phyloP scores from a whole-genome alignment of 2,888 invertebrate species.

The Agrilus mali region DNA sequence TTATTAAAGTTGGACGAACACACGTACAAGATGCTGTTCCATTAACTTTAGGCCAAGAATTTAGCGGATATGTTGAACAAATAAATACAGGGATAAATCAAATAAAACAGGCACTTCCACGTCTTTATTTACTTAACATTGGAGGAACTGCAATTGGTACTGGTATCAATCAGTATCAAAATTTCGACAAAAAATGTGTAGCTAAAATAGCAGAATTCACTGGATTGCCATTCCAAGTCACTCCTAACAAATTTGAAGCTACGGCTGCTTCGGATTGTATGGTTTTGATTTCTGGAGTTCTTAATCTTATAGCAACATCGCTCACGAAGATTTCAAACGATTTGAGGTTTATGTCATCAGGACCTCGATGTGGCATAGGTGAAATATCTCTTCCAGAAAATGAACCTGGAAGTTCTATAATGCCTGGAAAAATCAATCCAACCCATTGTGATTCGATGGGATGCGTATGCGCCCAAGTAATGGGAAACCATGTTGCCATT shows the following conservation, averaged over 20 bases:
- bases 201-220: slow-evolving; percentile 61
- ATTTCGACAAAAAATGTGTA: slow-evolving; percentile 83
- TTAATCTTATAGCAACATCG: slow-evolving; percentile 74
- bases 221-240: slow-evolving; percentile 72
- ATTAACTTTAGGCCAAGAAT: slow-evolving; percentile 86
- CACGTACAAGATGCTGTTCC: slow-evolving; percentile 81
- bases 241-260: slow-evolving; percentile 90
- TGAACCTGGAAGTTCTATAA: slow-evolving; percentile 91
- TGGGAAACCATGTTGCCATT: slow-evolving; percentile 88
- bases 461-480: slow-evolving; percentile 87
- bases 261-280: slow-evolving; percentile 76
- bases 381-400: slow-evolving; percentile 86
- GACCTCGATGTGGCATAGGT: slow-evolving; percentile 82
- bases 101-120: slow-evolving; percentile 50
- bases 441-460: slow-evolving; percentile 92
- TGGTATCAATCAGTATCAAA: slow-evolving; percentile 77
- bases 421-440: slow-evolving; percentile 95
- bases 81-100: slow-evolving; percentile 67
- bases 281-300: slow-evolving; percentile 79
- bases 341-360: slow-evolving; percentile 69
- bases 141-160: slow-evolving; percentile 96
- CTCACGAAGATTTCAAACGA: slow-evolving; percentile 90
- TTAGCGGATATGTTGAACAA: slow-evolving; percentile 77
- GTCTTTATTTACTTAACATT: slow-evolving; percentile 73
- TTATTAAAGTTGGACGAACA: slow-evolving; percentile 85